Evolutionary conservation across 2,888 invertebrate species (phyloP).

Genomic region (Synergus gifuensis): DNA sequence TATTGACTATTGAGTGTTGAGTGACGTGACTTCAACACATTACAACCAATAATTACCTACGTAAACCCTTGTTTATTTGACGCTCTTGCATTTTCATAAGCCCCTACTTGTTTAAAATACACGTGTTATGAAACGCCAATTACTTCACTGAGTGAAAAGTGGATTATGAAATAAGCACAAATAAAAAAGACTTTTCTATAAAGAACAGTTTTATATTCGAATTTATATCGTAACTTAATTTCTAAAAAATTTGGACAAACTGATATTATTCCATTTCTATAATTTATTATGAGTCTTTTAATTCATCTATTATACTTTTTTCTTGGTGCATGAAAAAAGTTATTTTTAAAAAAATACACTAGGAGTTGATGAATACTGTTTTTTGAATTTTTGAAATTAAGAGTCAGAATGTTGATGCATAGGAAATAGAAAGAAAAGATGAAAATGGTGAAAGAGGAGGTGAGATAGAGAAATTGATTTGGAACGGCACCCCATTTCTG

Average conservation of each 20-base stretch:
- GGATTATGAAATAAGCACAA: not conserved
- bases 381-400: not conserved
- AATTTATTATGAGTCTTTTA: no score
- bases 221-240: no score
- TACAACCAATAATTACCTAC: not conserved
- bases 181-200: no score
- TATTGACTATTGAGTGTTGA: not conserved
- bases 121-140: not conserved
- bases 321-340: no score
- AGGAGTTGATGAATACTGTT: not conserved
- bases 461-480: slow-evolving; percentile 32
- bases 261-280: no score
- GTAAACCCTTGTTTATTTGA: not conserved
- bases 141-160: not conserved
- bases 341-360: no score
- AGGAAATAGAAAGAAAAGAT: not conserved
- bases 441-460: not conserved
- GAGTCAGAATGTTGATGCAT: not conserved
- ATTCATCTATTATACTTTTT: no score
- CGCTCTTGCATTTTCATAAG: not conserved
- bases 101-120: not conserved
- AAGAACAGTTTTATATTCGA: no score
- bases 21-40: not conserved
- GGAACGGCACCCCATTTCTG: slow-evolving; percentile 22
- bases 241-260: no score